Evolutionary conservation across 2,888 invertebrate genomes (phyloP), one percentile per base, ranked within the genome.

Genomic region (Protodeltote pygarga): DNA sequence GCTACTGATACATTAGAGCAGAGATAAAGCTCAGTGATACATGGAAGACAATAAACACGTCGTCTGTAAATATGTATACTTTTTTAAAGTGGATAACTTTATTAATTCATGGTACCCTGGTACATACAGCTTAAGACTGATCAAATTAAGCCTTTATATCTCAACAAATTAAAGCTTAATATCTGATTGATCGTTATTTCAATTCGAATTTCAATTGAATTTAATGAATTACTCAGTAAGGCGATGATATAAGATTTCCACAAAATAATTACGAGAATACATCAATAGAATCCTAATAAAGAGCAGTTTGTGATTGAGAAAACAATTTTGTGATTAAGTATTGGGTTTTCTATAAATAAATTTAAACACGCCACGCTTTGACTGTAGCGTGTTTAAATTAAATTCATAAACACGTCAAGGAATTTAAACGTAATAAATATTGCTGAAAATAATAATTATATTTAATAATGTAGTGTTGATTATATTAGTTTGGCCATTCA

Each of bases 1-100:
- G 71, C 70, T 65, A 74, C 65, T 71, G 70, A 72, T 71, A 76
- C 71, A 74, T 69, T 71, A 71, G 63, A 40, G 50, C 24, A 40
- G 34, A 64, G 62, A 66, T 70, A 62, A 65, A 64, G 41, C 57
- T 54, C 25, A 23, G 47, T 48, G 53, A 62, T 55, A 52, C 42
- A 58, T 66, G 29, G 41, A 27, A 23, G 41, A 33, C 49, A 24
- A 45, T 51, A 58, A 64, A 49, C 42, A 67, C 46, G 46, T 51
- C 48, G 40, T 27, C 24, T 50, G 62, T 62, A 65, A 24, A 15
- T 40, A 49, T 28, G 35, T 44, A 45, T 62, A 51, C 47, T 64
- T 62, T 54, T 49, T 49, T 38, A 31, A 41, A 42, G 45, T 53
- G 50, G 45, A 59, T 64, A 44, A 64, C 41, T 60, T 54, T 59